A percentile compares a stretch with the other conserved stretches of the same genome.
These are phyloP conservation scores for Enteromius radiatus DNA, from an alignment of 2,797 vertebrate species.

Conservation along the genomic window DNA sequence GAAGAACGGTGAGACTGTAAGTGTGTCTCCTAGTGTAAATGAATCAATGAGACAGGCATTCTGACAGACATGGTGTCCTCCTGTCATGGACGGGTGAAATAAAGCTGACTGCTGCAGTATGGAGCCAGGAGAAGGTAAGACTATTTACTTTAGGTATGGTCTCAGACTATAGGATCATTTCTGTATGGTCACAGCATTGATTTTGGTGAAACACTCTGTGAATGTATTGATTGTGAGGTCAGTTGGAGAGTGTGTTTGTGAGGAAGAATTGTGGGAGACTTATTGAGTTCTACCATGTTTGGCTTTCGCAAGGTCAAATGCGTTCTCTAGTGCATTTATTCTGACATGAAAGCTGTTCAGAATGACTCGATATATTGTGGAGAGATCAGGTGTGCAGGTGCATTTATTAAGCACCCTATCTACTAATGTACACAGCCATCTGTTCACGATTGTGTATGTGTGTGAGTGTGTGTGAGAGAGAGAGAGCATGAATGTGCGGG, in stretches of 20 bases:
- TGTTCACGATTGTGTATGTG: conserved; percentile 27
- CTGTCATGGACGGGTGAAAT: conserved; percentile 51
- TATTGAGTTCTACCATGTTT: conserved; percentile 39
- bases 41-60: conserved; percentile 43
- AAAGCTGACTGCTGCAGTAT: conserved; percentile 53
- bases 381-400: conserved; percentile 44
- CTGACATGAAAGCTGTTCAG: conserved; percentile 17
- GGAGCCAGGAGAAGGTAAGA: conserved; percentile 63
- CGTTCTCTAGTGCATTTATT: conserved; percentile 12
- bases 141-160: conserved; percentile 27
- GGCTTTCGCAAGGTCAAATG: conserved; percentile 48
- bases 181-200: conserved; percentile 9
- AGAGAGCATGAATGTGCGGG: not conserved
- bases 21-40: conserved; percentile 36
- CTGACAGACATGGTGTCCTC: conserved; percentile 37
- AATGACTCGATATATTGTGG: conserved; percentile 16
- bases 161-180: not conserved
- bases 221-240: conserved; percentile 25
- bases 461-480: not conserved
- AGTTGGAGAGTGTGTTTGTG: conserved; percentile 29
- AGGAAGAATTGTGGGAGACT: conserved; percentile 50
- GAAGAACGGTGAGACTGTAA: conserved; percentile 46
- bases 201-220: conserved; percentile 19
- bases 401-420: conserved; percentile 48
- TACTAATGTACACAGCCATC: conserved; percentile 41